Percentiles rank a stretch among this genome's conserved stretches.
These are phyloP conservation scores for Ceratina australensis DNA, from an alignment of 1,140 invertebrate genomes.

Conservation along the genomic window DNA sequence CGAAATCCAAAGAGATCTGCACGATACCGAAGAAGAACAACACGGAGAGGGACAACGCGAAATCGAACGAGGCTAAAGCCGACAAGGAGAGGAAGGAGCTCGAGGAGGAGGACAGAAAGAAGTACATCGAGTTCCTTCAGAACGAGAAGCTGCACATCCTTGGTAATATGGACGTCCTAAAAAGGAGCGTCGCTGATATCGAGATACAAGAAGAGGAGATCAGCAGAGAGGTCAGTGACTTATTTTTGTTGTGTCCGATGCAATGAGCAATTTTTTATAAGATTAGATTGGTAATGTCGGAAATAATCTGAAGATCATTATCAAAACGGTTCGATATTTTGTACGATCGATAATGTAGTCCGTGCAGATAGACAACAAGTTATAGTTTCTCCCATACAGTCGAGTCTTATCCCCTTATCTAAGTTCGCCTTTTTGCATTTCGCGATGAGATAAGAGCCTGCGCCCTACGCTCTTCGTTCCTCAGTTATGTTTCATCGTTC, in stretches of 20 bases:
- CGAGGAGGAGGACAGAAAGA: constrained; percentile 72
- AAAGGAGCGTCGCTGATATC: constrained; percentile 88
- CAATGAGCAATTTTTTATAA: background rate
- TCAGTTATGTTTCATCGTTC: background rate
- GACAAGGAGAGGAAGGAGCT: constrained; percentile 68
- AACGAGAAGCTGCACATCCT: constrained; percentile 77
- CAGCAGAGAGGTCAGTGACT: constrained; percentile 84
- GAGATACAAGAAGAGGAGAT: constrained; percentile 91
- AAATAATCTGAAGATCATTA: background rate
- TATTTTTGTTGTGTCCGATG: background rate
- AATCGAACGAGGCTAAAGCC: constrained; percentile 80
- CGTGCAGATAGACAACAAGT: too few relatives aligned
- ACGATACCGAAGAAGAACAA: constrained; percentile 76
- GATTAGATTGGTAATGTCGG: background rate
- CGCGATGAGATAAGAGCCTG: constrained; percentile 23
- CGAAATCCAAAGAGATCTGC: constrained; percentile 70
- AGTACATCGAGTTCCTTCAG: constrained; percentile 76
- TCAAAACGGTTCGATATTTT: too few relatives aligned
- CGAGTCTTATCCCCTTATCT: constrained; percentile 29
- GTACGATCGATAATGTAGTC: too few relatives aligned
- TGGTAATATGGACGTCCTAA: constrained; percentile 81
- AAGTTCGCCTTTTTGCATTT: constrained; percentile 19
- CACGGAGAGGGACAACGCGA: constrained; percentile 76
- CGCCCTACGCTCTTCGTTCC: background rate
- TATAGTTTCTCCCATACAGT: too few relatives aligned